Percentiles rank a stretch among this genome's conserved stretches.
These are phyloP conservation scores for Chrysocyon brachyurus DNA, from an alignment of 2,797 vertebrate species.

Conservation along the genomic window DNA sequence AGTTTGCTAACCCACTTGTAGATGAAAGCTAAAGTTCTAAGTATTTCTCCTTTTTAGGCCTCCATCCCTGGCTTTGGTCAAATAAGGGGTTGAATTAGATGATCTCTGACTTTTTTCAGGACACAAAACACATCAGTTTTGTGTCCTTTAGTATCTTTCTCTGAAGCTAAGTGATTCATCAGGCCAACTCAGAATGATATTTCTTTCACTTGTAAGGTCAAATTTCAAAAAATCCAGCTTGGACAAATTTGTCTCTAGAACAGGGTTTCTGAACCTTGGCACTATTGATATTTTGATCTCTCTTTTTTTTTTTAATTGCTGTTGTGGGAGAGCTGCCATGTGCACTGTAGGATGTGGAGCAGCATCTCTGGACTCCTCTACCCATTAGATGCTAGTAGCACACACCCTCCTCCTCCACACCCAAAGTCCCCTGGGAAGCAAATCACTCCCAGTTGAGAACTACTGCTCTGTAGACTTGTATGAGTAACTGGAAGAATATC, in stretches of 20 bases:
- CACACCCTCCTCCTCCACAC: no score
- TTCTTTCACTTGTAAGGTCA: slow-evolving; percentile 54
- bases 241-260: background rate
- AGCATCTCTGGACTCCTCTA: background rate
- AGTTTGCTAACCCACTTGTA: background rate
- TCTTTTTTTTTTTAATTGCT: background rate
- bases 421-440: background rate
- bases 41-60: slow-evolving; percentile 12
- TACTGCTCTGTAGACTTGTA: background rate
- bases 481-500: background rate
- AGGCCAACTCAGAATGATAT: background rate
- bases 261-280: background rate
- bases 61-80: slow-evolving; percentile 15
- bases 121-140: no score
- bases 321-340: background rate
- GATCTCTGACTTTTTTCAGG: background rate
- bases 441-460: background rate
- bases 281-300: background rate
- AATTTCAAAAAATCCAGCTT: slow-evolving; percentile 21
- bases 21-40: background rate
- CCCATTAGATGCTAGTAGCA: background rate
- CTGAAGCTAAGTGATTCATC: background rate
- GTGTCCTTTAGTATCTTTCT: slow-evolving; percentile 1
- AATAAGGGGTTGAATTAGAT: background rate
- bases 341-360: background rate